phyloP scores from a whole-genome alignment of 2,888 invertebrate species.

The Coleophora deauratella region DNA sequence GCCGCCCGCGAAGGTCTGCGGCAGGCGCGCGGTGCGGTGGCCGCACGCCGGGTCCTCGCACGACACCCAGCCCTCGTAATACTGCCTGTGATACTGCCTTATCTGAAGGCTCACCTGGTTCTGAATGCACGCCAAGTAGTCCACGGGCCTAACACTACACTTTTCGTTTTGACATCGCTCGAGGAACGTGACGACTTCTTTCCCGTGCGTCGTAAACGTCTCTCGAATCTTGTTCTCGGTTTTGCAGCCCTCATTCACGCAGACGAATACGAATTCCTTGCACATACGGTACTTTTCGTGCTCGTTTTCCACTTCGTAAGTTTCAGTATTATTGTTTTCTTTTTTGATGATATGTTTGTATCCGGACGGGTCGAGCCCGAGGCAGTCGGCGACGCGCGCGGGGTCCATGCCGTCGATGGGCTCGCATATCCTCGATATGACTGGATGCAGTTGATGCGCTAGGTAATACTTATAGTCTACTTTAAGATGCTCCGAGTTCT shows the following conservation, averaged over 20 bases:
- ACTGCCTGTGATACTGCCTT: slow-evolving; percentile 78
- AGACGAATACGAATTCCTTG: slow-evolving; percentile 79
- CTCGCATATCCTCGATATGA: slow-evolving; percentile 94
- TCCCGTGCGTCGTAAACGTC: slow-evolving; percentile 54
- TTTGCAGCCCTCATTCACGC: slow-evolving; percentile 74
- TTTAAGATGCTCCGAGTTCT: slow-evolving; percentile 78
- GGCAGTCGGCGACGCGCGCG: slow-evolving; percentile 89
- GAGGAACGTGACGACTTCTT: slow-evolving; percentile 72
- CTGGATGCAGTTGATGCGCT: slow-evolving; percentile 96
- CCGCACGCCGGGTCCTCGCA: slow-evolving; percentile 94
- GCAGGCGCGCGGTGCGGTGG: slow-evolving; percentile 78
- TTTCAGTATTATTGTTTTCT: slow-evolving; percentile 56
- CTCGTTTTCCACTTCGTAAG: slow-evolving; percentile 64
- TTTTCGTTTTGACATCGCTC: slow-evolving; percentile 82
- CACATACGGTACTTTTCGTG: slow-evolving; percentile 74
- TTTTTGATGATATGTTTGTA: slow-evolving; percentile 59
- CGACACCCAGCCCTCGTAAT: slow-evolving; percentile 86
- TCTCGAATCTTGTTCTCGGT: slow-evolving; percentile 68
- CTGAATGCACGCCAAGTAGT: slow-evolving; percentile 78
- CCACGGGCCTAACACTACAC: slow-evolving; percentile 78
- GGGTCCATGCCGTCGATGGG: slow-evolving; percentile 96
- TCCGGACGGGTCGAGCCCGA: slow-evolving; percentile 81
- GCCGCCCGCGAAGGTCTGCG: slow-evolving; percentile 66
- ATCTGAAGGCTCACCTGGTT: slow-evolving; percentile 83
- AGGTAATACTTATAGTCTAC: slow-evolving; percentile 94